These are phyloP conservation scores for Beris morrisii DNA, from an alignment of 2,888 invertebrate genomes.

Conservation along the genomic window DNA sequence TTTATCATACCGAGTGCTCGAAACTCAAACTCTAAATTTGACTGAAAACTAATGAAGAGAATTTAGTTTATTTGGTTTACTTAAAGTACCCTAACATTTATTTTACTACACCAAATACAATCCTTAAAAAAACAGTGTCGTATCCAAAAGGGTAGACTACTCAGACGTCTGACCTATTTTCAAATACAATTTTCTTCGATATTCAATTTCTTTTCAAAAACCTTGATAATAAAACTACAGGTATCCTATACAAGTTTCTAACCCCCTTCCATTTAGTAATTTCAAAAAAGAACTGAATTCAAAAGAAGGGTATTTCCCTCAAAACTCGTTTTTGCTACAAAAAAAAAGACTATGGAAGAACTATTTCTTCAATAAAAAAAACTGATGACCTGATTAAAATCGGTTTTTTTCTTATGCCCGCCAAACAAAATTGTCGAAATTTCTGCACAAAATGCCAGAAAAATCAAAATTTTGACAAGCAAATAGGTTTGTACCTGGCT, in stretches of 20 bases:
- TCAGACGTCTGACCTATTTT: conserved; percentile 14
- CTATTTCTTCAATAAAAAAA: conserved; percentile 1
- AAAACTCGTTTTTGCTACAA: conserved; percentile 19
- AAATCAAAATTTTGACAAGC: conserved; percentile 27
- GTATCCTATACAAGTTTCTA: conserved; percentile 18
- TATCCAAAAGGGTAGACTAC: no score
- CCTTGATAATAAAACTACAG: conserved; percentile 28
- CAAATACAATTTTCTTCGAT: conserved; percentile 14
- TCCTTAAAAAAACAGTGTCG: no score
- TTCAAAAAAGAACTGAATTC: conserved; percentile 17
- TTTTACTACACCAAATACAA: no score
- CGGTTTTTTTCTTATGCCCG: not conserved
- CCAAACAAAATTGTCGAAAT: conserved; percentile 7
- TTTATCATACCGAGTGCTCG: no score
- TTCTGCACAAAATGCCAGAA: conserved; percentile 6
- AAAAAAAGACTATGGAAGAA: conserved; percentile 8
- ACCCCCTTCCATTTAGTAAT: conserved; percentile 18
- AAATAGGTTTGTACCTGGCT: conserved; percentile 12
- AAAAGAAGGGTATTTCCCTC: conserved; percentile 22
- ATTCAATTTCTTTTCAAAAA: conserved; percentile 7
- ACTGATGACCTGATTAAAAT: conserved; percentile 30
- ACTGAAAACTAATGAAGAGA: no score
- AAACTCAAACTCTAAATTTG: no score
- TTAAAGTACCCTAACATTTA: no score
- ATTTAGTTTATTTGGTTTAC: no score